Conservation (phyloP, 2,888 invertebrate genomes). For the Phalera bucephala region DNA sequence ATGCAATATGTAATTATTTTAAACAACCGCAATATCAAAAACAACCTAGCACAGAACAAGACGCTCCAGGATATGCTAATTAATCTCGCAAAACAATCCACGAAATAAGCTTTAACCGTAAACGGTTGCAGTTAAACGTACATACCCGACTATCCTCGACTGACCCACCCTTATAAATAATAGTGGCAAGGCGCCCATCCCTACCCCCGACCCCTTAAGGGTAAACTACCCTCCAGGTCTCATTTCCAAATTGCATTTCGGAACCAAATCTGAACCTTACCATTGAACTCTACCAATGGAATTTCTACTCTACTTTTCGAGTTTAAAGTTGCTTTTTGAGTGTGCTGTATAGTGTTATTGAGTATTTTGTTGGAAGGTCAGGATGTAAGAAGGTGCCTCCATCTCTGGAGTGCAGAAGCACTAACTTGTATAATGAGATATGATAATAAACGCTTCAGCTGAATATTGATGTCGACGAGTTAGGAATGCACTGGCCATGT, state of each 20-base stretch:
- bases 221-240: conserved; percentile 75
- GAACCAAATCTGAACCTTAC: conserved; percentile 79
- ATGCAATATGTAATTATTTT: too few relatives aligned
- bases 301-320: conserved; percentile 26
- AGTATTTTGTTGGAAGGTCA: conserved; percentile 64
- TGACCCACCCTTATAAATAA: conserved; percentile 83
- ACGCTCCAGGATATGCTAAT: conserved; percentile 46
- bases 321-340: conserved; percentile 37
- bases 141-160: conserved; percentile 63
- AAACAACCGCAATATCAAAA: conserved; percentile 28
- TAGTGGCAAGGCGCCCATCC: conserved; percentile 74
- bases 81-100: conserved; percentile 67
- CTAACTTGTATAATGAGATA: conserved; percentile 84
- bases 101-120: conserved; percentile 57
- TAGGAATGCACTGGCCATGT: conserved; percentile 73
- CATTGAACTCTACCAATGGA: conserved; percentile 36
- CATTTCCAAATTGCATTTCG: conserved; percentile 82
- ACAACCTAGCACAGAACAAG: conserved; percentile 19
- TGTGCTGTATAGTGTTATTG: conserved; percentile 45
- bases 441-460: conserved; percentile 80
- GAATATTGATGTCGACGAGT: conserved; percentile 81
- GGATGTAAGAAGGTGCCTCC: conserved; percentile 70
- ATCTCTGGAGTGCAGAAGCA: conserved; percentile 65
- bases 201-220: conserved; percentile 65
- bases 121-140: conserved; percentile 51